A percentile compares a stretch with the other conserved stretches of the same genome.
Conservation (phyloP, 2,797 vertebrate genomes). For the Heliangelus exortis region DNA sequence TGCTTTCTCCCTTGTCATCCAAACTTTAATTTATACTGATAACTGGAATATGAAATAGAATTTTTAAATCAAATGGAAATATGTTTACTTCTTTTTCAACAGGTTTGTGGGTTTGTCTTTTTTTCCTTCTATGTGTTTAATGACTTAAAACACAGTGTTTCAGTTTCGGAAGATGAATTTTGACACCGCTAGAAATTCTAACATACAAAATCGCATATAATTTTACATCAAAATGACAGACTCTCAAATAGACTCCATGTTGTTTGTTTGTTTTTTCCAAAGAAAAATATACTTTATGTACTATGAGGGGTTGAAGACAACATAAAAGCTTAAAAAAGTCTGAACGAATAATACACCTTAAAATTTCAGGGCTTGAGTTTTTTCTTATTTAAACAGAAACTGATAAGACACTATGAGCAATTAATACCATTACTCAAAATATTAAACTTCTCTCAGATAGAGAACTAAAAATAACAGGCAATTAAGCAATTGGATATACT, state of each 20-base stretch:
- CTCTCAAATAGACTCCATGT: not conserved
- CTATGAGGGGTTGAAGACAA: not conserved
- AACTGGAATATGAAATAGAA: not conserved
- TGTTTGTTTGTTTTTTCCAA: not conserved
- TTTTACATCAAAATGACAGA: not conserved
- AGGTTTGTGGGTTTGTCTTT: not conserved
- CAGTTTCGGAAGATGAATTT: not conserved
- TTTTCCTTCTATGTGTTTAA: not conserved
- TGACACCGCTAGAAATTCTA: not conserved
- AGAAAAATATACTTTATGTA: too few species aligned
- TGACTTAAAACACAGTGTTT: not conserved
- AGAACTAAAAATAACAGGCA: constrained; percentile 21
- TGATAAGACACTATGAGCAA: not conserved
- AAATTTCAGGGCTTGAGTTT: not conserved
- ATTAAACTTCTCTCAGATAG: not conserved
- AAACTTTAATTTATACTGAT: not conserved
- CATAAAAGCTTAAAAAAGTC: not conserved
- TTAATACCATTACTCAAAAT: not conserved
- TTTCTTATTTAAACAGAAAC: not conserved
- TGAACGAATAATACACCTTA: not conserved
- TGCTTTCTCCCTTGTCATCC: not conserved
- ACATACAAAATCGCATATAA: not conserved
- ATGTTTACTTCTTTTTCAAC: not conserved
- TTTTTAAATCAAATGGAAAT: not conserved
- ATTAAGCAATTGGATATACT: not conserved